Evolutionary conservation across 2,888 invertebrate species (phyloP).

Genomic region (Poecilobothrus nobilitatus): DNA sequence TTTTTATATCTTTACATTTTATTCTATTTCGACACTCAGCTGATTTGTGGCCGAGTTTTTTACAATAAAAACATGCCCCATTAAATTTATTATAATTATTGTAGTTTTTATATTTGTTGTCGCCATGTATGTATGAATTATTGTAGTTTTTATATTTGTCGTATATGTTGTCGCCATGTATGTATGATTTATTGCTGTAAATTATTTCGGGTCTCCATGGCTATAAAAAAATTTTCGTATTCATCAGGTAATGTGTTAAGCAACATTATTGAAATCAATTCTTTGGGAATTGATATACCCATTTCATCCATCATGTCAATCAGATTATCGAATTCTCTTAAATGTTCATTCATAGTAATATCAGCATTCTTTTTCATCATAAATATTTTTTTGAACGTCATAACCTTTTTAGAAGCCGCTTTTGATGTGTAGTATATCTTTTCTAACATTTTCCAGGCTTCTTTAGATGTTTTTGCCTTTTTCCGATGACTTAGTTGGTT

Average conservation of each 20-base stretch:
- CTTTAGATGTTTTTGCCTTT: not conserved
- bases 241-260: not conserved
- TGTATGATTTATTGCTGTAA: not conserved
- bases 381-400: not conserved
- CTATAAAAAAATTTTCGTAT: not conserved
- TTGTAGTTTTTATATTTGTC: not conserved
- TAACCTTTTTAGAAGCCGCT: not conserved
- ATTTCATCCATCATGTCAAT: not conserved
- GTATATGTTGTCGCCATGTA: not conserved
- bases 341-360: not conserved
- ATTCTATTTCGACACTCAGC: not conserved
- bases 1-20: not conserved
- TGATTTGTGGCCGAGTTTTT: not conserved
- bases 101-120: too few species aligned
- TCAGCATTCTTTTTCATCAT: not conserved
- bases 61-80: not conserved
- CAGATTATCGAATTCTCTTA: not conserved
- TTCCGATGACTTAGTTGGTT: too few species aligned
- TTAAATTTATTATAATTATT: not conserved
- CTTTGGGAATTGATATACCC: not conserved
- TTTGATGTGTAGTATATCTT: not conserved
- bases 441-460: not conserved
- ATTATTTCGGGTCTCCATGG: not conserved
- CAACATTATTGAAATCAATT: not conserved
- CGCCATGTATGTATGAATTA: not conserved